Evolutionary conservation across 2,888 invertebrate species (phyloP), one percentile per base, ranked within the genome.

Genomic region (Ornithoptera alexandrae): DNA sequence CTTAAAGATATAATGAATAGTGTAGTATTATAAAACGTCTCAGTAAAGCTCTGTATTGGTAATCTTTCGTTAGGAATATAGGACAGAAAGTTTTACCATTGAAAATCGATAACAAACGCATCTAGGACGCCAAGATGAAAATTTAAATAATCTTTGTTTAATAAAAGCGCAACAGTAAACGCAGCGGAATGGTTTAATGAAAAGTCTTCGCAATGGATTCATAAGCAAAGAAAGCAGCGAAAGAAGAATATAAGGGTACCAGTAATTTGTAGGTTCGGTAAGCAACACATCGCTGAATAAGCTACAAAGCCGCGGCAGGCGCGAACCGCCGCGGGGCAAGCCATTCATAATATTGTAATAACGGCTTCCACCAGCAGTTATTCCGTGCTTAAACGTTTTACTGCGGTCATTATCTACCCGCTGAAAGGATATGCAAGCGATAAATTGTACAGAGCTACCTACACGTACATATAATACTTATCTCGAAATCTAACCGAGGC

Each of bases 271-370:
- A 68, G 67, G 71, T 71, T 72, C 70, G 62, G 70, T 71, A 65
- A 70, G 71, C 72, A 72, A 71, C 73, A 72, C 71, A 68, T 73
- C 71, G 73, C 73, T 72, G 75, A 74, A 78, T 74, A 77, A 75
- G 72, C 74, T 72, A 72, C 77, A 76, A 77, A 77, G 75, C 77
- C 73, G 77, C 76, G 77, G 77, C 76, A 77, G 71, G 73, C 74
- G 76, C 76, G 76, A 70, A 68, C 77, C 78, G 78, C 79, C 82
- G 82, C 78, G 83, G 81, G 81, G 87, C 86, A 87, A 88, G 83
- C 91, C 87, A 92, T 92, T 90, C 91, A 91, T 92, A 92, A 92
- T 91, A 91, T 90, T 90, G 91, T 92, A 92, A 92, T 92, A 92
- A 91, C 89, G 88, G 90, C 86, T 88, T 86, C 89, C 84, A 91